A percentile compares a stretch with the other conserved stretches of the same genome.
phyloP scores from a whole-genome alignment of 2,113 vertebrate species.

The Caretta caretta region DNA sequence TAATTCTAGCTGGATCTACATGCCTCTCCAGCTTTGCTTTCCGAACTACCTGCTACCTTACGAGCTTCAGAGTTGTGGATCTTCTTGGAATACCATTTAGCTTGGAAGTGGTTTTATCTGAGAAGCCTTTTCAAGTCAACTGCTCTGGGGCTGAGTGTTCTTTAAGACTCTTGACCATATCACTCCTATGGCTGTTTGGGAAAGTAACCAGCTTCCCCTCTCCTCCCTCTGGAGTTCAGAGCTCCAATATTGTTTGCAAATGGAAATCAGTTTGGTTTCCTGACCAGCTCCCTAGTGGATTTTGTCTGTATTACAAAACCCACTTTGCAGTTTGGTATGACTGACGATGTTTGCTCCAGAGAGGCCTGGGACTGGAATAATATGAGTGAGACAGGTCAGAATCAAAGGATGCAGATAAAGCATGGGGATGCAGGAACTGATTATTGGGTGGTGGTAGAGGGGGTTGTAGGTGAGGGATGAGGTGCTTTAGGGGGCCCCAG shows the following conservation, averaged over 20 bases:
- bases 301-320: neutral
- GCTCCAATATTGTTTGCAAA: neutral
- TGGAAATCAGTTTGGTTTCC: neutral
- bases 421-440: neutral
- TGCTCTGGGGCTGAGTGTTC: neutral
- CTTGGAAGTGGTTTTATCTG: neutral
- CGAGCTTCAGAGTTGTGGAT: neutral
- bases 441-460: neutral
- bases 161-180: neutral
- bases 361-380: neutral
- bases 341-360: neutral
- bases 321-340: neutral
- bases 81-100: neutral
- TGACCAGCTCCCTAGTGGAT: neutral
- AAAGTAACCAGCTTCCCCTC: neutral
- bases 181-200: neutral
- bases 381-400: neutral
- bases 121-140: neutral
- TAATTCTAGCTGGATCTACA: no score
- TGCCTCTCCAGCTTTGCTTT: neutral
- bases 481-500: neutral
- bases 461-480: neutral
- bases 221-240: neutral
- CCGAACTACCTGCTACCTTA: neutral
- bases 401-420: neutral